A percentile compares a stretch with the other conserved stretches of the same genome.
Evolutionary conservation across 92 coral and sea anemone genomes (phyloP).

Genomic region (Porites lobata): DNA sequence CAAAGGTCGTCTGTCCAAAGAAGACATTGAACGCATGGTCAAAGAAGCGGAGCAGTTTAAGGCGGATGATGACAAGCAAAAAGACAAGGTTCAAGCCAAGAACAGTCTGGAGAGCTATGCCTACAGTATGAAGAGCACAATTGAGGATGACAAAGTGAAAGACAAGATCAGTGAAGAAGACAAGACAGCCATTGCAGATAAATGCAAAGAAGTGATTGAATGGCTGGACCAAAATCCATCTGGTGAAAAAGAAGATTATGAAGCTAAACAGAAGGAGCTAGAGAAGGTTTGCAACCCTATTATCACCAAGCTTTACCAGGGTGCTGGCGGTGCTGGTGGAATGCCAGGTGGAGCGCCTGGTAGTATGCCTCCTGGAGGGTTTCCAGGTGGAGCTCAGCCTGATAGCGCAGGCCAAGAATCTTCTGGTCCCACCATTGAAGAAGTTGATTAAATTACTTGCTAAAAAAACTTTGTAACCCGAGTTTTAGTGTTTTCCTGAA

Average conservation of each 20-base stretch:
- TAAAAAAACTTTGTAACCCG: background rate
- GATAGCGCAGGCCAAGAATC: constrained; percentile 66
- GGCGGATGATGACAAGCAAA: constrained; percentile 91
- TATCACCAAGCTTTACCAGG: constrained; percentile 97
- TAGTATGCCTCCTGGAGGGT: constrained; percentile 77
- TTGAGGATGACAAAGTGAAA: constrained; percentile 94
- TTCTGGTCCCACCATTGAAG: constrained; percentile 97
- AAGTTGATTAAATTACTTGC: constrained; percentile 79
- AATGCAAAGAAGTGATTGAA: constrained; percentile 92
- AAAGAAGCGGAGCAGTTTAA: constrained; percentile 84
- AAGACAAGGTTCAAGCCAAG: constrained; percentile 89
- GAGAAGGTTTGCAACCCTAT: constrained; percentile 94
- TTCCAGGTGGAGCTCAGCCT: constrained; percentile 64
- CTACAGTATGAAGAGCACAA: constrained; percentile 92
- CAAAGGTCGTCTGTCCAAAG: constrained; percentile 84
- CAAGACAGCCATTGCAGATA: constrained; percentile 76
- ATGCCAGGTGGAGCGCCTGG: constrained; percentile 80
- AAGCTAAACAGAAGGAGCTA: constrained; percentile 87
- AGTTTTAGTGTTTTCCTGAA: background rate
- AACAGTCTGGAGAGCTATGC: constrained; percentile 95
- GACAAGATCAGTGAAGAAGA: constrained; percentile 97
- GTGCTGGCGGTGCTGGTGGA: constrained; percentile 80
- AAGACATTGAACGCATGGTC: constrained; percentile 86
- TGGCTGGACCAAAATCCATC: constrained; percentile 88
- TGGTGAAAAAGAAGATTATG: constrained; percentile 84